Base-by-base conservation (phyloP, 1,140 invertebrate genomes). In the Adoxophyes honmai region DNA sequence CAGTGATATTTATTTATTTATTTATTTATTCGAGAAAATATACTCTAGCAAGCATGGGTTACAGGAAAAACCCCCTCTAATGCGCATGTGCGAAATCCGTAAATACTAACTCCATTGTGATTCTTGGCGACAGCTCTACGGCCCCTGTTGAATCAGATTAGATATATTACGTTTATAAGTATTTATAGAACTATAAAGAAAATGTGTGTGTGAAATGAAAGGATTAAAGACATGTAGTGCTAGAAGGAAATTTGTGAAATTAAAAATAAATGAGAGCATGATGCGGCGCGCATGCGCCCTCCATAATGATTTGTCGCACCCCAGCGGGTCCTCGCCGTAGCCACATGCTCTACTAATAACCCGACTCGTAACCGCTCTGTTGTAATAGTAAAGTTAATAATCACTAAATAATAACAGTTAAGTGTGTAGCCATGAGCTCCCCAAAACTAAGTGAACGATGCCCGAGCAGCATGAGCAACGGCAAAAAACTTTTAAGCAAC, bases 371-470 rank as follows among this genome's bases (percentile, higher is more conserved):
- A 15, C 10, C 18, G 42, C 42, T 48, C 42, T 21, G 8, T n/a
- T 44, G n/a, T n/a, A n/a, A n/a, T n/a, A n/a, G n/a, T n/a, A n/a
- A n/a, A n/a, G n/a, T n/a, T n/a, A n/a, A n/a, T n/a, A n/a, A n/a
- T n/a, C n/a, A n/a, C n/a, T n/a, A n/a, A n/a, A n/a, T n/a, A 6
- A 28, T 28, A 28, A 28, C 6, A 48, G 16, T 3, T 6, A 9
- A 44, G 9, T 10, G 6, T 6, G 4, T 33, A 21, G 21, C 34
- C 14, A 88, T 86, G 85, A 88, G 80, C 59, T 88, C 85, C 10
- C 85, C 82, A 4, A 88, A 86, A 59, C 64, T 86, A 4, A 83
- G 74, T 60, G 82, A 85, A 64, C 66, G 78, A 69, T 88, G 85
- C 51, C 68, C 78, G 4, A 84, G 78, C 59, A 79, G 70, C 14